Base-by-base conservation (phyloP, 2,888 invertebrate species). In the Prosopocoilus inquinatus region DNA sequence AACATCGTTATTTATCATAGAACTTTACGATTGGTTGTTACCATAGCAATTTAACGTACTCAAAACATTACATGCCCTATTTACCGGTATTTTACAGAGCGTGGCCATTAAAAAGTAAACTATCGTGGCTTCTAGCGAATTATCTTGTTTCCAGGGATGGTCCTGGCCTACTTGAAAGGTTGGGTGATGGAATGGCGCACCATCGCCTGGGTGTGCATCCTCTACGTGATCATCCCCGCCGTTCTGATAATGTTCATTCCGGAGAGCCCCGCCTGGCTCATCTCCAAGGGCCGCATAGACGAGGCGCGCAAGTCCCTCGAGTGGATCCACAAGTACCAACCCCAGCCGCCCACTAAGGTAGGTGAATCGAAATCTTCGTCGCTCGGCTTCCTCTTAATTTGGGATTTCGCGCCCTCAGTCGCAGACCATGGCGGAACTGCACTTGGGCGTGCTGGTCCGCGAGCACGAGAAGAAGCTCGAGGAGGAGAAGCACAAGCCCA, bases 251-350 rank as follows among this genome's bases (percentile, higher is more conserved):
- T 81, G 61, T 78, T 81, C 56, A 78, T 82, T 2, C 82, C 82
- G 0, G 84, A 84, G 70, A 83, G 83, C 56, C 84, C 84, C 0
- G 79, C 81, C 1, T 84, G 84, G 84, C 72, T 84, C 1, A 79
- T 83, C 2, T 79, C 82, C 0, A 82, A 80, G 64, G 82, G 81
- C 1, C 74, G 78, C 13, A 72, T 76, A n/a, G 81, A 81, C 4
- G 78, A 82, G 53, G 84, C 84, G 0, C 78, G 78, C 28, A 78
- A 78, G 46, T 76, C 82, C 1, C 67, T 84, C 20, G 77, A 77
- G 53, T 81, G 81, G 80, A 76, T 77, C 41, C 74, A 80, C 62
- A 74, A 74, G 54, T 75, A 76, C 54, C 79, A 80, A 65, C 78
- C 78, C 12, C 75, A 77, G 53, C 77, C 78, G 11, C 75, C 75